A percentile compares a stretch with the other conserved stretches of the same genome.
Conservation (phyloP, 1,140 invertebrate genomes). For the Pseudomyrmex cubaensis region DNA sequence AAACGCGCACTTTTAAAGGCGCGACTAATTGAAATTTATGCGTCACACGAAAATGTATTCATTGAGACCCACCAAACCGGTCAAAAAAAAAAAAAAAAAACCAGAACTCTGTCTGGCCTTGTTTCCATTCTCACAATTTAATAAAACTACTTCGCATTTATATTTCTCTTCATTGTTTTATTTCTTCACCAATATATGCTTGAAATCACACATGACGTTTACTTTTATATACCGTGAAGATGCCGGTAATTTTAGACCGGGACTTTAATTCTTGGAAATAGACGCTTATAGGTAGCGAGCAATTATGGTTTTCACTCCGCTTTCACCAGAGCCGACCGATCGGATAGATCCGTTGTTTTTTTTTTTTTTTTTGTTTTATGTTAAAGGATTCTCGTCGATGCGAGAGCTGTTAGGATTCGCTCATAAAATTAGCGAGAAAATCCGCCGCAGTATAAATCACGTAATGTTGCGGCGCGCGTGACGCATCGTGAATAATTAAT, state of each 20-base stretch:
- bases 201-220: too few relatives aligned
- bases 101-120: too few relatives aligned
- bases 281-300: background rate
- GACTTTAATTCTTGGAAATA: background rate
- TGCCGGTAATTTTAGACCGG: background rate
- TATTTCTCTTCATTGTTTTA: too few relatives aligned
- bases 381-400: background rate
- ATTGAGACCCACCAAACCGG: too few relatives aligned
- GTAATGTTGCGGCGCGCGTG: background rate
- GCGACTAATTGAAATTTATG: too few relatives aligned
- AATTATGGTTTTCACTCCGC: slow-evolving; percentile 38
- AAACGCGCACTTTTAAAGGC: too few relatives aligned
- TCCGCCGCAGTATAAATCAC: slow-evolving; percentile 23
- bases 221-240: background rate
- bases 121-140: too few relatives aligned
- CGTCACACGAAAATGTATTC: too few relatives aligned
- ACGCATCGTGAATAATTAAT: slow-evolving; percentile 37
- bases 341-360: background rate
- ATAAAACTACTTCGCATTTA: too few relatives aligned
- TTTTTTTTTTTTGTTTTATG: too few relatives aligned
- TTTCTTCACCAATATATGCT: too few relatives aligned
- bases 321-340: background rate
- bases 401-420: slow-evolving; percentile 2
- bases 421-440: slow-evolving; percentile 22
- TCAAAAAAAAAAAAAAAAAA: too few relatives aligned